Evolutionary conservation across 2,888 invertebrate genomes (phyloP), one percentile per base, ranked within the genome.

Genomic region (Drosophila paranaensis): DNA sequence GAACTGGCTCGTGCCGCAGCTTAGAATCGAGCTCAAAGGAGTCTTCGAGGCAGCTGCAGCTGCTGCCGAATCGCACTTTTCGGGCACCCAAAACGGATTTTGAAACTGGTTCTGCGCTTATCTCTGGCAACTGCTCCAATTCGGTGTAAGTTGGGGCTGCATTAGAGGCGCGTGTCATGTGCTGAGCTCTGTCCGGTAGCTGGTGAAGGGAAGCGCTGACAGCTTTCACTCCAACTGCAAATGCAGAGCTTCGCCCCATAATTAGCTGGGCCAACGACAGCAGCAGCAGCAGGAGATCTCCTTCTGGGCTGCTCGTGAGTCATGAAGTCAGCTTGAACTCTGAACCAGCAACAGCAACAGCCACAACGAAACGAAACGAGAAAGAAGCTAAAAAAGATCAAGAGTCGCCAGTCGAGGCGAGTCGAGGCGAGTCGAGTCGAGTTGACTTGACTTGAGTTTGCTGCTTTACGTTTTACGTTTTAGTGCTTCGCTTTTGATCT

Each of bases 291-390:
- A 43, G 27, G 67, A 66, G 33, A 45, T 66, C 66, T 45, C 43
- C 57, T 48, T 46, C 25, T 51, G 33, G 42, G 42, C 48, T 39
- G 54, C 48, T 71, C 63, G 57, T 71, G 57, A 75, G 50, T 79
- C 66, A 79, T 60, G 58, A 25, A 54, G 54, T 60, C 40, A 39
- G 42, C 42, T 50, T 80, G 72, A 77, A 72, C 77, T 78, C 72
- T 62, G 64, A 76, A 50, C 48, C 79, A 62, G 55, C 60, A 60
- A 13, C 54, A 61, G 3, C 43, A 48, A 27, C 60, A 56, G 10
- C 37, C 68, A 58, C 63, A 69, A 57, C 56, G 33, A 33, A 16
- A 56, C 72, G 60, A 50, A 56, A 54, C 30, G 30, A 6, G 48
- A 57, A 14, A 46, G 16, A 48, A 11, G 30, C 30, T 50, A 11